Evolutionary conservation across 1,140 invertebrate species (phyloP), one percentile per base, ranked within the genome.

Genomic region (Ptiloglossa arizonensis): DNA sequence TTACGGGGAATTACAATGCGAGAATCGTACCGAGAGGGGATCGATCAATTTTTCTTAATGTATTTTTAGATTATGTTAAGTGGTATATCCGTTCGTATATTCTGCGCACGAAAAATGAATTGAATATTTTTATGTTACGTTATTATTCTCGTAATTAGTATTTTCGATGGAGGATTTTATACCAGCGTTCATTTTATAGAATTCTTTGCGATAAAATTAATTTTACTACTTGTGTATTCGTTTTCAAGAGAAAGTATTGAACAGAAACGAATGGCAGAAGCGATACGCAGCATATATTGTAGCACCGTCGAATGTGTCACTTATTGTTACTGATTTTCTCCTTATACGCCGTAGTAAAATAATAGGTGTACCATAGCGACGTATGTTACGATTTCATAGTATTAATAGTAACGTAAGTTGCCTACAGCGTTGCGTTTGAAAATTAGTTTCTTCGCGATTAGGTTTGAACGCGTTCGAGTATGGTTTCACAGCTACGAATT

Each of bases 341-440:
- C 63, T 52, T 57, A 46, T 71, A 72, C 46, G 24, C 13, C 27
- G 35, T 68, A 79, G 71, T 29, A 24, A 56, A 73, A 48, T 68
- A 52, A 48, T 85, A 77, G 63, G 15, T 77, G 76, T 80, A 86
- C 29, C 73, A 71, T 71, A 80, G 70, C 27, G 68, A 63, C 44
- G 54, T 74, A 73, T 69, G 59, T 76, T 77, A 79, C 74, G 24
- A 68, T 75, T 86, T 81, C 17, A 60, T 86, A 86, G 84, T 86
- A 81, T 86, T 83, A 86, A 63, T 83, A 86, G 67, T 79, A 50
- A 69, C 32, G 59, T 86, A 81, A 86, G 84, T 86, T 86, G 68
- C 44, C 52, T 79, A 63, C 56, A 66, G 22, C 63, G 54, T 82
- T 85, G 59, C 38, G 71, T 85, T 85, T 68, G 41, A 11, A 22